Conservation (phyloP, 2,113 vertebrate species). For the Neopipo cinnamomea region DNA sequence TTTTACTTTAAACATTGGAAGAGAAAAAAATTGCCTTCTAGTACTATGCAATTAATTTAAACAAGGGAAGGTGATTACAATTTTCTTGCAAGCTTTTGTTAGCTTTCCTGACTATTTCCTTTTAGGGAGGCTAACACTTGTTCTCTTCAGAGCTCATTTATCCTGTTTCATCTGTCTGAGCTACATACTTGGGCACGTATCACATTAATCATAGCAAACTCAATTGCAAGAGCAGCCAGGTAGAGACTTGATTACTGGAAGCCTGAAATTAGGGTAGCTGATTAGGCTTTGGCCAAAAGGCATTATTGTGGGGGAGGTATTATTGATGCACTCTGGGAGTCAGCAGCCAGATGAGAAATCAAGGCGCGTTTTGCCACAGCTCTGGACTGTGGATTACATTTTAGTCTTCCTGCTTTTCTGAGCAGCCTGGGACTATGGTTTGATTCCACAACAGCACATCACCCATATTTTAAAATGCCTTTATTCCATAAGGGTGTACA, state of each 20-base stretch:
- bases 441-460: neutral
- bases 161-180: neutral
- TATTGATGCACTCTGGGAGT: neutral
- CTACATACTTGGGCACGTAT: neutral
- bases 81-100: neutral
- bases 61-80: neutral
- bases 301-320: neutral
- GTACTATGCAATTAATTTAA: neutral
- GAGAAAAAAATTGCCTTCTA: neutral
- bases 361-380: neutral
- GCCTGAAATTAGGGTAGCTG: conserved; percentile 21
- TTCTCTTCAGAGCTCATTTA: neutral
- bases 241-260: conserved; percentile 42
- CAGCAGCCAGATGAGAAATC: neutral
- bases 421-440: neutral
- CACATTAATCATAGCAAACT: neutral
- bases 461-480: neutral
- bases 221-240: conserved; percentile 15
- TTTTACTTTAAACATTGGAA: neutral
- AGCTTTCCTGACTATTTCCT: neutral
- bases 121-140: neutral
- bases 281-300: neutral
- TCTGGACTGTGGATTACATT: neutral
- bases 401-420: neutral
- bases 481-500: neutral